Evolutionary conservation across 2,797 vertebrate species (phyloP), one percentile per base, ranked within the genome.

Genomic region (Nannoperca australis): DNA sequence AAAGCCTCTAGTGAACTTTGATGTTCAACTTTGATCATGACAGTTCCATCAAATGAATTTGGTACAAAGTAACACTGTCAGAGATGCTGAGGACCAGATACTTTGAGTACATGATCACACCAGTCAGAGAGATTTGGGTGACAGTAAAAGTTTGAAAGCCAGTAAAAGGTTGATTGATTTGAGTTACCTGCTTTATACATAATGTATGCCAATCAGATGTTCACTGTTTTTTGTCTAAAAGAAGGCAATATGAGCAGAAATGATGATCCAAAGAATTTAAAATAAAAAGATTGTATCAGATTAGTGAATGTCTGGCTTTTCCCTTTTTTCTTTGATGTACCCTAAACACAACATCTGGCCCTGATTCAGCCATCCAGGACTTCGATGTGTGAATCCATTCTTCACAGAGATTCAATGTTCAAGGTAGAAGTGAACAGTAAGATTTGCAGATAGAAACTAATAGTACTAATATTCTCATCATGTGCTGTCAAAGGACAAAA

Each of bases 21-120:
- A 84, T 75, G 51, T 81, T 59, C 34, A 74, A 34, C 80, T 87
- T 85, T 84, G 77, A 88, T 89, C 75, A 7, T 50, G 58, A 72
- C 73, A 11, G 32, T 56, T 71, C 8, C 15, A 70, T 77, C 49
- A 69, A 70, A 77, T 67, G 32, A 47, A 55, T 77, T 13, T 24
- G 17, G 58, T 34, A 51, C 45, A 82, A 67, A 66, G 45, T 47
- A 68, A 47, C 22, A 32, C 40, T 30, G 63, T 78, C 62, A 50
- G 65, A 81, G 53, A 76, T 1, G 49, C 12, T 66, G 13, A 11
- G 20, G 42, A 34, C 49, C 34, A 40, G 63, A 15, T 45, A 30
- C 30, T 34, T 4, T 22, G 42, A 67, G 38, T 42, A 40, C 53
- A 61, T 51, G 17, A 65, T 10, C 38, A 5, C 73, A 64, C 44